Percentiles rank a stretch among this genome's conserved stretches.
Evolutionary conservation across 1,140 invertebrate species (phyloP).

Genomic region (Diorhabda carinulata): DNA sequence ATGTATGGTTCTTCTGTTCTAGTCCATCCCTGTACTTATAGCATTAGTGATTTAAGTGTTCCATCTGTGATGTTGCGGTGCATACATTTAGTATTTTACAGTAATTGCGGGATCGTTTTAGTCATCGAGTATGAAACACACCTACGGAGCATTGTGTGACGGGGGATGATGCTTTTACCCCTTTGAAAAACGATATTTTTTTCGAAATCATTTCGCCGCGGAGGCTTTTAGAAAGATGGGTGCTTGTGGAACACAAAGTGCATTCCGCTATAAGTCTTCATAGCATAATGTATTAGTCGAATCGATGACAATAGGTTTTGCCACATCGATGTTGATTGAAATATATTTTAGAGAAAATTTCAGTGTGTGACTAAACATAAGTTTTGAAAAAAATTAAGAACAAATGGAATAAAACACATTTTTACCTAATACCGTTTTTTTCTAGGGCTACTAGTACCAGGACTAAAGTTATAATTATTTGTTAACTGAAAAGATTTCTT

Average conservation of each 20-base stretch:
- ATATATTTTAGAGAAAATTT: too few relatives aligned
- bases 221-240: neutral
- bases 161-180: neutral
- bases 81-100: neutral
- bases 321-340: too few relatives aligned
- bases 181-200: neutral
- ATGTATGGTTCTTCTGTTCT: too few relatives aligned
- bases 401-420: too few relatives aligned
- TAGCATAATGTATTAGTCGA: neutral
- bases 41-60: constrained; percentile 1
- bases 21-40: neutral
- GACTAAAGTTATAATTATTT: too few relatives aligned
- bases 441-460: too few relatives aligned
- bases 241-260: neutral
- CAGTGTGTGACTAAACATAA: too few relatives aligned
- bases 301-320: neutral
- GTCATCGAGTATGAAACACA: neutral
- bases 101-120: neutral
- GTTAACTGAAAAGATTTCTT: too few relatives aligned
- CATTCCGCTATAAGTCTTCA: neutral
- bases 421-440: too few relatives aligned
- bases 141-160: neutral
- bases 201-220: constrained; percentile 1
- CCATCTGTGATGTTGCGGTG: neutral
- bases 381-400: too few relatives aligned